Evolutionary conservation across 2,888 invertebrate genomes (phyloP).

Genomic region (Orthosia cruda): DNA sequence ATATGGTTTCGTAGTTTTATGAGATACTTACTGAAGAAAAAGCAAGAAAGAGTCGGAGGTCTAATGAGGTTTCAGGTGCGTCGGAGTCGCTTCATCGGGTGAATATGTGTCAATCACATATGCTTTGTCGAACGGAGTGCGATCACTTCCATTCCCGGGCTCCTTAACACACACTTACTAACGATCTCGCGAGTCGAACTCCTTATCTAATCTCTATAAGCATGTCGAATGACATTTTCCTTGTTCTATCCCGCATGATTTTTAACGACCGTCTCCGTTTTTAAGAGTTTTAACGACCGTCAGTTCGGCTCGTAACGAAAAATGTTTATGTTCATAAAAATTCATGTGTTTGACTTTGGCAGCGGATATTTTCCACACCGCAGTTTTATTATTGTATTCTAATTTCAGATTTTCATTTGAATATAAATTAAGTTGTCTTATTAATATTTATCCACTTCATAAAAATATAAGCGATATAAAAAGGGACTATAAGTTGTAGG

Average conservation of each 20-base stretch:
- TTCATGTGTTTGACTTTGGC: conserved; percentile 60
- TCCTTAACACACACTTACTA: conserved; percentile 52
- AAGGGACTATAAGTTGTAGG: neutral
- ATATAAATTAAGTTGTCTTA: conserved; percentile 32
- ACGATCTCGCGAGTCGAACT: conserved; percentile 56
- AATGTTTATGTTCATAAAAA: conserved; percentile 71
- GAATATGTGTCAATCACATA: conserved; percentile 52
- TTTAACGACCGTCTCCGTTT: too few relatives aligned
- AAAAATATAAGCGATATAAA: neutral
- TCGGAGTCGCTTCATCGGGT: conserved; percentile 14
- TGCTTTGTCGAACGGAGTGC: conserved; percentile 45
- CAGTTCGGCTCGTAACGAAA: conserved; percentile 63
- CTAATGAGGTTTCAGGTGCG: conserved; percentile 53
- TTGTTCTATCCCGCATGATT: conserved; percentile 68
- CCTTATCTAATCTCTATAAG: conserved; percentile 68
- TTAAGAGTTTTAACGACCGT: conserved; percentile 70
- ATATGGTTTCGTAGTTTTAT: conserved; percentile 5
- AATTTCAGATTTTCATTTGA: conserved; percentile 33
- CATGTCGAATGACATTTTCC: conserved; percentile 68
- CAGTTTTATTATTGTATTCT: conserved; percentile 58
- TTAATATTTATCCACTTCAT: conserved; percentile 15
- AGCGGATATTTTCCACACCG: conserved; percentile 59
- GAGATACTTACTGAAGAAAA: neutral
- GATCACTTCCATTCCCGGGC: conserved; percentile 46
- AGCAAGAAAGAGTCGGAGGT: conserved; percentile 9